A percentile compares a stretch with the other conserved stretches of the same genome.
Conservation (phyloP, 2,797 vertebrate species). For the Sebastes trivittatus region DNA sequence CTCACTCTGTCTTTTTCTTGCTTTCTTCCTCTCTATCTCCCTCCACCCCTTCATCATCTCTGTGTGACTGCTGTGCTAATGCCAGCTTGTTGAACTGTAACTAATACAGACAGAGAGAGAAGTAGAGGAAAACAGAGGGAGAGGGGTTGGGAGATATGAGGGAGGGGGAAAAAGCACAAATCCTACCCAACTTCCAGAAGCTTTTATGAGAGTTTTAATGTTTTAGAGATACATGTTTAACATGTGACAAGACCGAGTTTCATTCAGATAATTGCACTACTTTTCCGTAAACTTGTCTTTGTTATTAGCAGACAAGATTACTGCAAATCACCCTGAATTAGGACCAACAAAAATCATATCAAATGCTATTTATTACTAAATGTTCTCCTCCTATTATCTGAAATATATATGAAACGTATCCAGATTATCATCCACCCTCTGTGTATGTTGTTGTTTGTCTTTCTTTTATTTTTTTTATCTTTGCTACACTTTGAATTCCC, state of each 20-base stretch:
- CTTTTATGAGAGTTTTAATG: neutral
- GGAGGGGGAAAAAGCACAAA: neutral
- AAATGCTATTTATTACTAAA: neutral
- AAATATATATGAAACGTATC: neutral
- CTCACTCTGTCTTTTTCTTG: slow-evolving; percentile 7
- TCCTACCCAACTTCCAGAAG: neutral
- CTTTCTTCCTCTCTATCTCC: slow-evolving; percentile 43
- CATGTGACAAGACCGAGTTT: neutral
- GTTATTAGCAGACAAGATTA: neutral
- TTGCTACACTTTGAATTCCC: neutral
- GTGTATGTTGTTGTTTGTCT: neutral
- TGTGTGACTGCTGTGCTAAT: slow-evolving; percentile 59
- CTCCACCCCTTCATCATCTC: slow-evolving; percentile 62
- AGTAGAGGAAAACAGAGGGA: slow-evolving; percentile 37
- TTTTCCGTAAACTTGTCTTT: neutral
- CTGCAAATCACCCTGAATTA: neutral
- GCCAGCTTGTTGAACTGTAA: slow-evolving; percentile 78
- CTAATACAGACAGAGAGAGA: slow-evolving; percentile 65
- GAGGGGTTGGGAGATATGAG: slow-evolving; percentile 15
- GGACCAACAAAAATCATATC: neutral
- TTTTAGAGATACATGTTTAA: neutral
- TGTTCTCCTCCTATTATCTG: neutral
- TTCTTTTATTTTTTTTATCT: neutral
- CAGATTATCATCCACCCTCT: neutral
- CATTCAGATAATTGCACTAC: neutral